Evolutionary conservation across 35 echinoderm and acorn worm species (phyloP), one percentile per base, ranked within the genome.

Genomic region (Apostichopus californicus): DNA sequence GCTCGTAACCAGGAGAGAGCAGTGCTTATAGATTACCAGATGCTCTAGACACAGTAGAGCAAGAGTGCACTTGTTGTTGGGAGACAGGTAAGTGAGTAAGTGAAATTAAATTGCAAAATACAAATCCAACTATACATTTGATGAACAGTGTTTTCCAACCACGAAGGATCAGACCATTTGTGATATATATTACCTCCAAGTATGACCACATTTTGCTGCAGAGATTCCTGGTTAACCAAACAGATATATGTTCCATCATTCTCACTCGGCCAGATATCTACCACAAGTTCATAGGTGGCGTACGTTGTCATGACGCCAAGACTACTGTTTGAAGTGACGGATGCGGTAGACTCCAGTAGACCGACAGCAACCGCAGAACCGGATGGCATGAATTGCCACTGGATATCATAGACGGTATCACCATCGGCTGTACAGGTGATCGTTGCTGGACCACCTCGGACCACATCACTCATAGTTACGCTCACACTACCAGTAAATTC

Each of bases 211-310:
- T 12, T 78, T 10, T 78, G 22, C 52, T 78, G 77, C 13, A 21
- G 0, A 78, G 77, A 78, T 3, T 34, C 77, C 52, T 78, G 77
- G 77, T 78, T 78, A 9, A 78, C 77, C 77, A 23, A 3, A 78
- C 77, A 78, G 21, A 78, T 26, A 12, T 78, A 78, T 25, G 77
- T 78, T 21, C 77, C 77, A 23, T 78, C 77, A 78, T 78, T 78
- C 0, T 23, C 77, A 25, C 77, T 78, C 17, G 77, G 77, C 77
- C 77, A 78, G 18, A 21, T 78, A 34, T 78, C 21, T 78, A 78
- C 52, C 18, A 8, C 52, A n/a, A 78, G 52, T 34, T 78, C 77
- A 26, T 21, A 78, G 5, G 52, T 23, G 18, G 21, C 77, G 52
- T 8, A 78, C 77, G 52, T 78, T 9, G 20, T 78, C 77, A 21